Conservation (phyloP, 2,888 invertebrate species). For the Sepioteuthis lessoniana region DNA sequence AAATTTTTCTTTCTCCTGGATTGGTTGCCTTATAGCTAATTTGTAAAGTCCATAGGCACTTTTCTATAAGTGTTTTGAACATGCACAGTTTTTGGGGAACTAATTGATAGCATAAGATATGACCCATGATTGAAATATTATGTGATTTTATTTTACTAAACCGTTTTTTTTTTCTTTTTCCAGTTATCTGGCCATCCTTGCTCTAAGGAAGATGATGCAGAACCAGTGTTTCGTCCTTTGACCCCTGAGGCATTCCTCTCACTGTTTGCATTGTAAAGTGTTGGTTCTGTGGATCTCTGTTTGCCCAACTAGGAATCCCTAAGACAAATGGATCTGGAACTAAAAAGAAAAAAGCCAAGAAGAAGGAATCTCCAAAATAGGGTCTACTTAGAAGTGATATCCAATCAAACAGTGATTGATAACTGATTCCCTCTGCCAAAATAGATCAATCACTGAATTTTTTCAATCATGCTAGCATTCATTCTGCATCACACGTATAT, state of each 20-base stretch:
- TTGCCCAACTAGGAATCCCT: background rate
- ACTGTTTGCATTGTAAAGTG: constrained; percentile 56
- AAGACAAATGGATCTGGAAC: background rate
- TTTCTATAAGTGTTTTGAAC: too few relatives aligned
- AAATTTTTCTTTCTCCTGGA: too few relatives aligned
- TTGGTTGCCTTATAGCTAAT: too few relatives aligned
- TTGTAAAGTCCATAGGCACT: too few relatives aligned
- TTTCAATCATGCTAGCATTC: background rate
- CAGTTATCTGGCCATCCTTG: constrained; percentile 71
- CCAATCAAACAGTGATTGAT: background rate
- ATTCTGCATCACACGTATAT: background rate
- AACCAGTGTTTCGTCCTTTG: constrained; percentile 54
- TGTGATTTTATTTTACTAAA: too few relatives aligned
- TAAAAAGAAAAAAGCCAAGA: background rate
- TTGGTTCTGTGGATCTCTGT: background rate
- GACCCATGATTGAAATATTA: too few relatives aligned
- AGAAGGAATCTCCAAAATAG: background rate
- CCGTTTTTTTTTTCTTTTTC: constrained; percentile 51
- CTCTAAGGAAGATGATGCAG: constrained; percentile 58
- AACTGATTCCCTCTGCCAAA: background rate
- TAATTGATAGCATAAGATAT: too few relatives aligned
- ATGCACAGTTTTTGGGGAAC: too few relatives aligned
- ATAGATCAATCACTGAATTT: background rate
- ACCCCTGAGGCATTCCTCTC: constrained; percentile 66
- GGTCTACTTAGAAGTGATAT: background rate